Evolutionary conservation across 2,113 vertebrate species (phyloP), one percentile per base, ranked within the genome.

Genomic region (Circaetus gallicus): DNA sequence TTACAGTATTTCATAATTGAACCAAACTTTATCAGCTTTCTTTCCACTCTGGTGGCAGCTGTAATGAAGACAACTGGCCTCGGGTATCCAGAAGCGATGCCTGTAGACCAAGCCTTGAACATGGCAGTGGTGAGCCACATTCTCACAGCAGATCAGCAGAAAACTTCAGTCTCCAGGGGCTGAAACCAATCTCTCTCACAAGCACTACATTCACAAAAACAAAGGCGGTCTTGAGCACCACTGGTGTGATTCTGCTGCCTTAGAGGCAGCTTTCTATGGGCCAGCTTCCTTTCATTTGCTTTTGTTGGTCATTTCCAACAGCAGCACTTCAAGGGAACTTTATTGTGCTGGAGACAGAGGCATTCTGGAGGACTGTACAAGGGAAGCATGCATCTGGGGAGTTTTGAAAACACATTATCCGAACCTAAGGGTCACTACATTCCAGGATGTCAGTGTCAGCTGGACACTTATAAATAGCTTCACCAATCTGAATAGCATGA

Each of bases 321-420:
- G 89, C 86, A 96, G 77, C 78, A 82, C 91, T 94, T 58, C 77
- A 95, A 91, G 84, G 66, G 95, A 91, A 77, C 89, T 87, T 40
- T 25, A 77, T 47, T 93, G 84, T 93, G 89, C 91, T 80, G 89
- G 77, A 92, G 81, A 71, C 77, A 67, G 88, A 86, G 78, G 71
- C 47, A 0, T 22, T 85, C 66, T 77, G 86, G 45, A 97, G 89
- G 66, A 82, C 84, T 92, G 77, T 3, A 56, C 29, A 70, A 82
- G 93, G 91, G 77, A 82, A 88, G 55, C 2, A 0, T 12, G 49
- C 45, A 82, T 80, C 79, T 83, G 79, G 50, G 78, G 58, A 85
- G 66, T 34, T 94, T 58, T 70, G 58, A 47, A 82, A 85, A 80
- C 69, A 89, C 72, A 79, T 84, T 82, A 86, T 36, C 89, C 84